These are phyloP conservation scores for Oreotrochilus melanogaster DNA, from an alignment of 2,113 vertebrate species.

Conservation along the genomic window DNA sequence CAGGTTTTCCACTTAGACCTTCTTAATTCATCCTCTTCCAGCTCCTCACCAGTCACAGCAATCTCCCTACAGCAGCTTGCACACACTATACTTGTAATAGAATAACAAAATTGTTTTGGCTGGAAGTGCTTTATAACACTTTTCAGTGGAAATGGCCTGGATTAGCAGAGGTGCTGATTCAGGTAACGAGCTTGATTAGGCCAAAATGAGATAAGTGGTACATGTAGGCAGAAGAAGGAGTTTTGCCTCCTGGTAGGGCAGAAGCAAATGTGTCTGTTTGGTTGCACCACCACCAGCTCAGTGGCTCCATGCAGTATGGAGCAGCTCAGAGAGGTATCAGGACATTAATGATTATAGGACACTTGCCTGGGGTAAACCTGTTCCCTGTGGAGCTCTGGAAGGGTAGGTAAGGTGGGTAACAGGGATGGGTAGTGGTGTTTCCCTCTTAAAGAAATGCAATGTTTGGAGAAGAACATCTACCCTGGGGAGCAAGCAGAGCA, in stretches of 20 bases:
- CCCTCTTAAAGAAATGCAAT: background rate
- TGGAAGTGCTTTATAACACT: background rate
- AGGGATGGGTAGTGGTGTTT: background rate
- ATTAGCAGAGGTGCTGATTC: background rate
- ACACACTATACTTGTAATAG: too few relatives aligned
- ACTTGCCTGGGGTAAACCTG: background rate
- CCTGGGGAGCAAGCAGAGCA: background rate
- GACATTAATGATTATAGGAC: background rate
- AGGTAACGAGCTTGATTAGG: background rate
- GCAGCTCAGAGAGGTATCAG: background rate
- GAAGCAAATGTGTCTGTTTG: rapidly evolving
- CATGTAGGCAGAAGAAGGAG: background rate
- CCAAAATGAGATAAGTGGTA: background rate
- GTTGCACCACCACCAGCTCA: background rate
- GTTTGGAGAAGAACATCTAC: background rate
- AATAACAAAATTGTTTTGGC: too few relatives aligned
- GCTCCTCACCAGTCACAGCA: background rate
- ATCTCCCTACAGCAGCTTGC: background rate
- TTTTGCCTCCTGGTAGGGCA: background rate
- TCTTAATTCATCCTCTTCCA: background rate
- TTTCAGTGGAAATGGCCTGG: background rate
- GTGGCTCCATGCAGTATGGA: background rate
- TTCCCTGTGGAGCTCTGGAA: background rate
- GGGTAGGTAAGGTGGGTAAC: background rate
- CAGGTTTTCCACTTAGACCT: background rate